Evolutionary conservation across 2,888 invertebrate species (phyloP), one percentile per base, ranked within the genome.

Genomic region (Trachelus stipa): DNA sequence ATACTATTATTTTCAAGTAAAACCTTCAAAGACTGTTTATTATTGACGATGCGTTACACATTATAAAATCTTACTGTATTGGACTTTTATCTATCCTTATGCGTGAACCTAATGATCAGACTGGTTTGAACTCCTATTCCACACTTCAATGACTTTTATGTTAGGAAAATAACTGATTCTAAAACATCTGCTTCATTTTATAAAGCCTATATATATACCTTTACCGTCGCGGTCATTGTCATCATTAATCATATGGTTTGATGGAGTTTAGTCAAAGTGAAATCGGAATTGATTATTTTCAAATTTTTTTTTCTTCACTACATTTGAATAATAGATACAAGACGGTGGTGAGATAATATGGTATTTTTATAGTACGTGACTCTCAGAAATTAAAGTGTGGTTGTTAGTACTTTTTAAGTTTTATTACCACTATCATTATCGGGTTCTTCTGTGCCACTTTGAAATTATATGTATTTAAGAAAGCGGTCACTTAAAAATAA

Each of bases 141-240:
- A 82, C 94, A 93, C 87, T 92, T 92, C 83, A 94, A 94, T 87
- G 94, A 94, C 81, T 94, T 94, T 83, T 93, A 94, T 81, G 93
- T 93, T 1, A 93, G 93, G 93, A 93, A 89, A 92, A 92, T 37
- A 12, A n/a, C 11, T 40, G 34, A 30, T 33, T 78, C 73, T 12
- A 35, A 35, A 6, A 68, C 31, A 34, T 12, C 33, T 68, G 68
- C 12, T n/a, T 12, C 12, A 37, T 74, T 71, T 35, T 73, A 31
- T 30, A 6, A 15, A 23, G 35, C 12, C 12, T 3, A 3, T 2
- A 23, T 9, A 2, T 40, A 31, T 31, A 15, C 1, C 69, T 71
- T 78, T 34, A 33, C 11, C 73, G n/a, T 37, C 11, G 30, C 75
- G 34, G 31, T 33, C 76, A 68, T 77, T 69, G 78, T 81, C 56